Base-by-base conservation (phyloP, 1,140 invertebrate genomes). In the Heliconius himera region DNA sequence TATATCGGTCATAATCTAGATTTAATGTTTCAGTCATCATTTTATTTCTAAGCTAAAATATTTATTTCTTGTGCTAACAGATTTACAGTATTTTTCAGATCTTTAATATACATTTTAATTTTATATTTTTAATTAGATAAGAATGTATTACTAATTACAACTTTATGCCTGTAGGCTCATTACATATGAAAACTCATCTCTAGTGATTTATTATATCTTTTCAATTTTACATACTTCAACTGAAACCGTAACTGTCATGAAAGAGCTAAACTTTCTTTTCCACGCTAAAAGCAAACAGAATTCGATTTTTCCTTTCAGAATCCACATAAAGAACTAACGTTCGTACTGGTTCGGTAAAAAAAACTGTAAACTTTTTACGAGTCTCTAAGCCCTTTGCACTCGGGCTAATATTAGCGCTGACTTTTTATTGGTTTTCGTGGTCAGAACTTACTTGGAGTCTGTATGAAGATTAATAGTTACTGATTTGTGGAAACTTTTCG, bases 381-480 rank as follows among this genome's bases (percentile, higher is more conserved):
- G 11, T 29, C 60, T 66, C 60, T 66, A 66, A 66, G 26, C 60
- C 60, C 60, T 66, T 66, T 29, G 60, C 60, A 66, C 26, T 66
- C 60, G 22, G 11, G 26, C 60, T 66, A 66, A 66, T 66, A 66
- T 56, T 66, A 66, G 60, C 5, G 22, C 60, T 16, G 60, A 66
- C 13, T 66, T 60, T 60, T 22, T 60, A 60, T 22, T 22, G 20
- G n/a, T 60, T 60, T 22, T 26, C 6, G 54, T 60, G 1, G 13
- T 11, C 13, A 66, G 26, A 66, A 29, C 22, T 66, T 29, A 29
- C 22, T 29, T 66, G 26, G 26, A 66, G 5, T 36, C 6, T 33
- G 33, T 26, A 29, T 66, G 26, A 66, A 26, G 60, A 66, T 66
- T 66, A 66, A 66, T 66, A 66, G 60, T 66, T 29, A 66, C 60